phyloP scores from a whole-genome alignment of 2,888 invertebrate species.

The Heliothis peltigera region DNA sequence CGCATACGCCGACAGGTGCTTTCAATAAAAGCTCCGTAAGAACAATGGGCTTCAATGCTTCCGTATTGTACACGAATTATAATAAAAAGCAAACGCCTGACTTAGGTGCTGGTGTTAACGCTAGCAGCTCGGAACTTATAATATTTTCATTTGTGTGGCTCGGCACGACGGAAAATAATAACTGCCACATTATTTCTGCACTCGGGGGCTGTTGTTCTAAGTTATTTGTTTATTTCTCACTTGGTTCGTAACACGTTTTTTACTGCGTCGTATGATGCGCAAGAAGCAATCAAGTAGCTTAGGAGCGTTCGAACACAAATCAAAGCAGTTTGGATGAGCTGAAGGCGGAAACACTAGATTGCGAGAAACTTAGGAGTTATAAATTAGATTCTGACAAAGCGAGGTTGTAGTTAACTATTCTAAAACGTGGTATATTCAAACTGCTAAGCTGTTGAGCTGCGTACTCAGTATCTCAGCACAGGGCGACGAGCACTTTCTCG shows the following conservation, averaged over 20 bases:
- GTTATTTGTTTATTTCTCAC: slow-evolving; percentile 11
- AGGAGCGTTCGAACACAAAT: slow-evolving; percentile 2
- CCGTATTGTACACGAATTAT: slow-evolving; percentile 2
- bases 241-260: not conserved
- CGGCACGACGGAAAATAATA: slow-evolving; percentile 11
- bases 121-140: slow-evolving; percentile 16
- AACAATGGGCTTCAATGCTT: slow-evolving; percentile 6
- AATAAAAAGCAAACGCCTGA: slow-evolving; percentile 8
- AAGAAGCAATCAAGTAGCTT: slow-evolving; percentile 9
- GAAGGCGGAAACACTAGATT: slow-evolving; percentile 4
- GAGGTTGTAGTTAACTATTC: not conserved
- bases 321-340: not conserved
- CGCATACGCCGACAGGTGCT: slow-evolving; percentile 16
- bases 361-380: slow-evolving; percentile 5
- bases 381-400: slow-evolving; percentile 12
- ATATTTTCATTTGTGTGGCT: slow-evolving; percentile 27
- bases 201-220: slow-evolving; percentile 2
- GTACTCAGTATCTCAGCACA: not conserved
- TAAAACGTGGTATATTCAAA: not conserved
- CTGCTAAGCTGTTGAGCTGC: not conserved
- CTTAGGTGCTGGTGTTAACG: not conserved
- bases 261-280: not conserved
- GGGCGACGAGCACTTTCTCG: not conserved
- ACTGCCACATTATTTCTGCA: slow-evolving; percentile 18
- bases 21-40: slow-evolving; percentile 1